phyloP scores from a whole-genome alignment of 2,888 invertebrate genomes.

The Physocephala rufipes region DNA sequence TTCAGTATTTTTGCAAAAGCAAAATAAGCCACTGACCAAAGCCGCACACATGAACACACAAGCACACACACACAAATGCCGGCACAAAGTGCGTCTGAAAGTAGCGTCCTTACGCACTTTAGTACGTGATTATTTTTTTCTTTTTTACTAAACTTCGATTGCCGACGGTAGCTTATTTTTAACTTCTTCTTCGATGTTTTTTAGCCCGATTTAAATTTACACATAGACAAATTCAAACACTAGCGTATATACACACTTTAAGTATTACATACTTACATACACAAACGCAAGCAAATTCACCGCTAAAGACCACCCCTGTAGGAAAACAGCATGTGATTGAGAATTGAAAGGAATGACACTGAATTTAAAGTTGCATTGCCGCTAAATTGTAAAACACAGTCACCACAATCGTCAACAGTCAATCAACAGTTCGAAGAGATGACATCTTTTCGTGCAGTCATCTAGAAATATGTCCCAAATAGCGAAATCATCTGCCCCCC shows the following conservation, averaged over 20 bases:
- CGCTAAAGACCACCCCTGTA: neutral
- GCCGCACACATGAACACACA: conserved; percentile 35
- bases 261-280: too few relatives aligned
- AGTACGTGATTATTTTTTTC: neutral
- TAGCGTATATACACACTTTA: conserved; percentile 6
- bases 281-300: neutral
- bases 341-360: too few relatives aligned
- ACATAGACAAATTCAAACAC: conserved; percentile 12
- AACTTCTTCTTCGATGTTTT: conserved; percentile 1
- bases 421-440: too few relatives aligned
- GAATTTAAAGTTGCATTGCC: too few relatives aligned
- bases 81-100: neutral
- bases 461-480: too few relatives aligned
- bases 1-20: conserved; percentile 20
- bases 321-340: too few relatives aligned
- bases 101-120: conserved; percentile 35
- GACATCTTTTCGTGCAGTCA: too few relatives aligned
- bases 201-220: neutral
- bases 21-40: conserved; percentile 34
- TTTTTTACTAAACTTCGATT: conserved; percentile 32
- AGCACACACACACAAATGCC: conserved; percentile 40
- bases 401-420: too few relatives aligned
- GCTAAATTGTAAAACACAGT: too few relatives aligned
- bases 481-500: too few relatives aligned
- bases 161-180: neutral